These are phyloP conservation scores for Heteromormyrus szaboi DNA, from an alignment of 2,797 vertebrate genomes.

Conservation along the genomic window DNA sequence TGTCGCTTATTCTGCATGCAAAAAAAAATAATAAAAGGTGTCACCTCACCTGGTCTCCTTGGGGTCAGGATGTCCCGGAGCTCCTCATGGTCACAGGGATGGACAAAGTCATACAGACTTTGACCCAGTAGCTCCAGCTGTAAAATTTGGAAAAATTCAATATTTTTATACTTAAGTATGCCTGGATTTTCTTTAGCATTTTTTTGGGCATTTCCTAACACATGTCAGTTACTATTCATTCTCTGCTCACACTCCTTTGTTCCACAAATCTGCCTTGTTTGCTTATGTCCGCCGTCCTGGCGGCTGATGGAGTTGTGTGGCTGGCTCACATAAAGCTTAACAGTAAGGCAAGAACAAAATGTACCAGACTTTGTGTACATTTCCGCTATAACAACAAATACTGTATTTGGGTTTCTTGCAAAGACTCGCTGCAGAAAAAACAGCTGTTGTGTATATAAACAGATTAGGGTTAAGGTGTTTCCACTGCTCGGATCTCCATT, in stretches of 20 bases:
- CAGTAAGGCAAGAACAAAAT: neutral
- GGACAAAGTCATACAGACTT: slow-evolving; percentile 76
- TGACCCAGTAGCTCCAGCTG: slow-evolving; percentile 83
- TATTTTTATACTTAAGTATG: neutral
- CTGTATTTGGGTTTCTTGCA: slow-evolving; percentile 3
- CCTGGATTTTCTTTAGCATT: neutral
- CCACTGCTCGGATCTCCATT: neutral
- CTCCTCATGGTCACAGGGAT: slow-evolving; percentile 83
- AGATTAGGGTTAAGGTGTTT: neutral
- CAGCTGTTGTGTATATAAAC: neutral
- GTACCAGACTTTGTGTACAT: neutral
- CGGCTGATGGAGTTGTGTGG: neutral
- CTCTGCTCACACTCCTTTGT: neutral
- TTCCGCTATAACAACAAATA: neutral
- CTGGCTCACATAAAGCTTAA: neutral
- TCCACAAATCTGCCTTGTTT: neutral
- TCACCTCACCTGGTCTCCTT: slow-evolving; percentile 56
- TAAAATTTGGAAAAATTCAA: neutral
- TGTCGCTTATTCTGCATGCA: neutral
- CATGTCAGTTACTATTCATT: neutral
- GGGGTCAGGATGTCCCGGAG: slow-evolving; percentile 70
- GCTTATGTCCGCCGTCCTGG: neutral
- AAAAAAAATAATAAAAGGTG: neutral
- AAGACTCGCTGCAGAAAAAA: neutral
- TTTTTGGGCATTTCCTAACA: neutral